These are phyloP conservation scores for Eugnorisma glareosa DNA, from an alignment of 2,888 invertebrate genomes.

Conservation along the genomic window DNA sequence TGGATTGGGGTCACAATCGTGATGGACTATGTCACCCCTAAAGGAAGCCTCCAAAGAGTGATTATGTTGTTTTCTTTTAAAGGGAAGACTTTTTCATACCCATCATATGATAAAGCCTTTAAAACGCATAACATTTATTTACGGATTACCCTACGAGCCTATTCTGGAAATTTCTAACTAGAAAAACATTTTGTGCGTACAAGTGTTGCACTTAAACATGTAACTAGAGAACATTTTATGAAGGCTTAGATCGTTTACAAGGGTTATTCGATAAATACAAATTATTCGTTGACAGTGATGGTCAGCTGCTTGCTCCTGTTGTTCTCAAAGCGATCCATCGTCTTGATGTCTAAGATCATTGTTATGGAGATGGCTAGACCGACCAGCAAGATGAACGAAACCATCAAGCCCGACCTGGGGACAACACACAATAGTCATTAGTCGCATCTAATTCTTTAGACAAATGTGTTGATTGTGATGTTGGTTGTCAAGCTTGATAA, in stretches of 20 bases:
- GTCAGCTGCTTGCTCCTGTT: conserved; percentile 98
- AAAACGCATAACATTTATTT: conserved; percentile 6
- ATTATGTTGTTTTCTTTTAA: conserved; percentile 54
- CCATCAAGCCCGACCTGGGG: conserved; percentile 94
- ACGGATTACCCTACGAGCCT: conserved; percentile 40
- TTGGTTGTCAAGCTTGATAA: background rate
- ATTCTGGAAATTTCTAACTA: conserved; percentile 6
- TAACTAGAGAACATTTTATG: background rate
- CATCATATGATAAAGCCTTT: conserved; percentile 41
- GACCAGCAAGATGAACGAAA: conserved; percentile 93
- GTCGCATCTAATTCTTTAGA: background rate
- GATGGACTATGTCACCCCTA: conserved; percentile 47
- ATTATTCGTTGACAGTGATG: conserved; percentile 93
- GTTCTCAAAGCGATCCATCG: conserved; percentile 99
- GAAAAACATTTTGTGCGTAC: conserved; percentile 15
- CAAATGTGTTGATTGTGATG: background rate
- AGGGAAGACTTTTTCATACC: conserved; percentile 41
- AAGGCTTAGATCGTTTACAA: conserved; percentile 8
- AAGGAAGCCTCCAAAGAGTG: conserved; percentile 55
- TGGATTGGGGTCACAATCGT: conserved; percentile 16
- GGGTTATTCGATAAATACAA: background rate
- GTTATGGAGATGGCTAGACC: conserved; percentile 95
- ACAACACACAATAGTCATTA: background rate
- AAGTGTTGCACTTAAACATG: conserved; percentile 24
- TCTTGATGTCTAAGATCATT: conserved; percentile 97